A percentile compares a stretch with the other conserved stretches of the same genome.
phyloP scores from a whole-genome alignment of 2,797 vertebrate species.

The Sebastes nivosus region DNA sequence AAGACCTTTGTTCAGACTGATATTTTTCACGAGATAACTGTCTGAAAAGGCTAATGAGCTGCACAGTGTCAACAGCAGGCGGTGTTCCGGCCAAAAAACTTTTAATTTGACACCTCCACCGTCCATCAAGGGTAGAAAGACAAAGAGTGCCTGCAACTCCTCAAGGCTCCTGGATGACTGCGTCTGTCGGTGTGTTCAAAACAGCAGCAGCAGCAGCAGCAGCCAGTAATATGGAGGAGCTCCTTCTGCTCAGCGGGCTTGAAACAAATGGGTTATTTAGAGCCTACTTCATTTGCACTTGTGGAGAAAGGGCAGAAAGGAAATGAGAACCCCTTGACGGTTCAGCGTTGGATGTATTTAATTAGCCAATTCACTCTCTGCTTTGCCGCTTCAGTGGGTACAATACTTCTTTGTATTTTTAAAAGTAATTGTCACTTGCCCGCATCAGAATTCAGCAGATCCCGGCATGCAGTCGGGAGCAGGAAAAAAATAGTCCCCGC shows the following conservation, averaged over 20 bases:
- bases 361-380: constrained; percentile 78
- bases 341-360: constrained; percentile 75
- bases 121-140: constrained; percentile 59
- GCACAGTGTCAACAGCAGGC: constrained; percentile 60
- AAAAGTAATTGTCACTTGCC: constrained; percentile 75
- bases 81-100: constrained; percentile 38
- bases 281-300: constrained; percentile 78
- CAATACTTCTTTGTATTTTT: constrained; percentile 72
- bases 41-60: constrained; percentile 74
- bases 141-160: constrained; percentile 37
- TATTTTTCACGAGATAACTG: constrained; percentile 59
- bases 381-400: constrained; percentile 68
- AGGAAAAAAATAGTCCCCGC: constrained; percentile 15
- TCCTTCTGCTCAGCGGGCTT: constrained; percentile 68
- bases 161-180: constrained; percentile 47
- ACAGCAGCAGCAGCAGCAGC: constrained; percentile 38
- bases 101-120: constrained; percentile 69
- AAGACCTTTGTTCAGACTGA: constrained; percentile 58
- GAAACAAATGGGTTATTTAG: constrained; percentile 80
- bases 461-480: constrained; percentile 48
- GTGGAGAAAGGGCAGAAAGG: constrained; percentile 74
- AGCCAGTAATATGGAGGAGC: constrained; percentile 56
- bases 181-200: constrained; percentile 50
- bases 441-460: constrained; percentile 70
- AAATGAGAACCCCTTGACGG: constrained; percentile 72